A percentile compares a stretch with the other conserved stretches of the same genome.
Conservation (phyloP, 1,140 invertebrate species). For the Drosophila watanabei region DNA sequence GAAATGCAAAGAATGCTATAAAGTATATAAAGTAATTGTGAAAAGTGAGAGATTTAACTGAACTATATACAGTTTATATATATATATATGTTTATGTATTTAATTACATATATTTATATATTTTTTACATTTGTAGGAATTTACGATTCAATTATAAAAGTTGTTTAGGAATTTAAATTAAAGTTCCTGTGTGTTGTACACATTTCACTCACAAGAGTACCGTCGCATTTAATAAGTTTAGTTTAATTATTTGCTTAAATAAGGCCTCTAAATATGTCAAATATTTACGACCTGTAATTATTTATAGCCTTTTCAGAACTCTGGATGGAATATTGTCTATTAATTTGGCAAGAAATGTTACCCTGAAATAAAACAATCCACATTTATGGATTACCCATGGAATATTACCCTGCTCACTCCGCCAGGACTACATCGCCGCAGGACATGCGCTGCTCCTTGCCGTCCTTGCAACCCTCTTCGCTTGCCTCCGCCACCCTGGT, state of each 20-base stretch:
- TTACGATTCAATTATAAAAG: background rate
- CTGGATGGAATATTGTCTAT: background rate
- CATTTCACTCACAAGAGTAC: background rate
- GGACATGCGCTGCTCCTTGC: conserved; percentile 24
- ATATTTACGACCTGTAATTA: background rate
- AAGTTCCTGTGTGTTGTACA: background rate
- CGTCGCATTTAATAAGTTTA: background rate
- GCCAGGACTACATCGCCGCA: conserved; percentile 49
- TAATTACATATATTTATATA: background rate
- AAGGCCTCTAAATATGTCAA: background rate
- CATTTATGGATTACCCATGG: background rate
- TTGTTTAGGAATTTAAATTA: background rate
- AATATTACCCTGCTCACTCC: conserved; percentile 4
- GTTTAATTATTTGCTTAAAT: background rate
- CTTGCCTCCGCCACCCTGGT: conserved; percentile 16
- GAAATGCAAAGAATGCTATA: background rate
- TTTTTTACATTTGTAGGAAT: background rate
- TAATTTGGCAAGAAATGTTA: background rate
- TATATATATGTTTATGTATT: background rate
- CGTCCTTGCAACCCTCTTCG: background rate
- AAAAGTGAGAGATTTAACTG: background rate
- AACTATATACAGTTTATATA: background rate
- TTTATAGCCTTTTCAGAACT: background rate
- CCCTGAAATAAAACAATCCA: background rate
- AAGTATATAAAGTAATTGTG: background rate